Conservation (phyloP, 2,113 vertebrate species). For the Rhipidura dahli region DNA sequence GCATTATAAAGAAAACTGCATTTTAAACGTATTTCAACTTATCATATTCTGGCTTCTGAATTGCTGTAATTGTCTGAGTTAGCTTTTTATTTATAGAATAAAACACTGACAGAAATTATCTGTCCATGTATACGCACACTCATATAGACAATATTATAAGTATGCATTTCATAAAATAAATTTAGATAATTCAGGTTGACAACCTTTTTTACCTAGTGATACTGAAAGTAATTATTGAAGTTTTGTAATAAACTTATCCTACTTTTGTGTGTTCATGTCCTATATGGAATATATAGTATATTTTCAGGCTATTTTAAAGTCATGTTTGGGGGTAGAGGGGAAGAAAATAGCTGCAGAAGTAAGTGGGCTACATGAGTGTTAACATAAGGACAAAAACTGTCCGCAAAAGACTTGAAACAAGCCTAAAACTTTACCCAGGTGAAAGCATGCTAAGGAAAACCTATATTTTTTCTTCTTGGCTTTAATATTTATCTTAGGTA, state of each 20-base stretch:
- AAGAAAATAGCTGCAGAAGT: not conserved
- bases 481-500: not conserved
- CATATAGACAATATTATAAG: not conserved
- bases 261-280: not conserved
- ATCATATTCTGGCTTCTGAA: not conserved
- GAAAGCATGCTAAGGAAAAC: not conserved
- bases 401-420: not conserved
- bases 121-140: not conserved
- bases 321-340: fast-evolving
- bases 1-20: not conserved
- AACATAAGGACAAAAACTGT: not conserved
- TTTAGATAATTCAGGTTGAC: not conserved
- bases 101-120: not conserved
- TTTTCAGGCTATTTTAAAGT: not conserved
- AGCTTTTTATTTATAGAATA: not conserved
- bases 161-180: not conserved
- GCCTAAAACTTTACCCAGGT: not conserved
- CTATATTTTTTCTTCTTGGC: not conserved
- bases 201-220: not conserved
- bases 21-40: not conserved
- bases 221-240: not conserved
- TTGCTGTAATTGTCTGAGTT: not conserved
- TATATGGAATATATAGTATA: not conserved
- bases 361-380: not conserved
- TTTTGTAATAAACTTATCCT: not conserved